phyloP scores from a whole-genome alignment of 1,140 invertebrate species.

The Drosophila carrolli region DNA sequence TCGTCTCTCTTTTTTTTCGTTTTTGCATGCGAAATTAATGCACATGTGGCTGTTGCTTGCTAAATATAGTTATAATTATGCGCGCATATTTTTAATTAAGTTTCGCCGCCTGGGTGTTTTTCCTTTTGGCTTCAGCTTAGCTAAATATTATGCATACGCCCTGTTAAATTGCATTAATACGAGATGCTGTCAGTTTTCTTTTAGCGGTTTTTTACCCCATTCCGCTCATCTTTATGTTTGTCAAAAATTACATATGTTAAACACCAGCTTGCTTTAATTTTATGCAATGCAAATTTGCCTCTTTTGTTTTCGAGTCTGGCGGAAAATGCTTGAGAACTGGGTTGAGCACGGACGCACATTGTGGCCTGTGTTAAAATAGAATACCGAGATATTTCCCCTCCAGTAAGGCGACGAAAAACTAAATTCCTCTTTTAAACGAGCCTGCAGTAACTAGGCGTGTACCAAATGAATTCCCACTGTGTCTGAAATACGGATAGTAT shows the following conservation, averaged over 20 bases:
- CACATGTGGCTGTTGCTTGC: constrained; percentile 65
- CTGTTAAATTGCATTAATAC: constrained; percentile 80
- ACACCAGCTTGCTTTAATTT: constrained; percentile 64
- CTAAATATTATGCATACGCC: constrained; percentile 82
- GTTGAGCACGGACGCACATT: constrained; percentile 34
- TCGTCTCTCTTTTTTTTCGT: constrained; percentile 2
- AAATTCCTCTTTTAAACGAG: neutral
- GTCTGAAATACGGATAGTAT: neutral
- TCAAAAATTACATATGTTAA: constrained; percentile 77
- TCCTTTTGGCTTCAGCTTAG: constrained; percentile 58
- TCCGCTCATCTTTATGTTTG: constrained; percentile 46
- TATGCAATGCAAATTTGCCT: constrained; percentile 50
- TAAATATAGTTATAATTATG: constrained; percentile 84
- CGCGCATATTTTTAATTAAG: constrained; percentile 82
- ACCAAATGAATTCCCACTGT: constrained; percentile 11
- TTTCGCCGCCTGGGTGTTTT: constrained; percentile 48
- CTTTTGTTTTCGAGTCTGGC: constrained; percentile 30
- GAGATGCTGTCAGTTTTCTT: constrained; percentile 36
- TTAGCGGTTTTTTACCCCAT: constrained; percentile 17
- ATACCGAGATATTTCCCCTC: constrained; percentile 5
- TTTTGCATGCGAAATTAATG: constrained; percentile 76
- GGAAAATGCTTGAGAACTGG: constrained; percentile 47
- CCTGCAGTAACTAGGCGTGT: neutral
- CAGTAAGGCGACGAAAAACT: neutral
- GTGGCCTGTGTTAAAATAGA: constrained; percentile 2